Evolutionary conservation across 2,888 invertebrate species (phyloP).

Genomic region (Dolomedes plantarius): DNA sequence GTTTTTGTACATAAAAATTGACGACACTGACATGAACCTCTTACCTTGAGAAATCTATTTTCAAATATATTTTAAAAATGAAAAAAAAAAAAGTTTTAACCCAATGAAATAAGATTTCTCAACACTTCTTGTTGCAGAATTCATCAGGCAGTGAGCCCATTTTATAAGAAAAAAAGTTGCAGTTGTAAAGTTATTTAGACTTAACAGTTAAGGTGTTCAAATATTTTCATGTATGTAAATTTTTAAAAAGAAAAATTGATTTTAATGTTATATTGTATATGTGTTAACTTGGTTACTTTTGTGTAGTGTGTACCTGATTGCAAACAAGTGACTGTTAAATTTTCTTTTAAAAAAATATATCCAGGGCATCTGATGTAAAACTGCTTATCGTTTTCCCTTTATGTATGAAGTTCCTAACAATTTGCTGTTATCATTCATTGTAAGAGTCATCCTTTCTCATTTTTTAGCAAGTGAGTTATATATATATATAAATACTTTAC

Average conservation of each 20-base stretch:
- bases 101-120: conserved; percentile 47
- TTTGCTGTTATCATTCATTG: neutral
- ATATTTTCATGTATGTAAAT: neutral
- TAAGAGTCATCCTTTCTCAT: no score
- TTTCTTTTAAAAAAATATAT: neutral
- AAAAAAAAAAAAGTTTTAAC: neutral
- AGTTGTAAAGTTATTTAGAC: neutral
- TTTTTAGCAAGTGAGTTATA: no score
- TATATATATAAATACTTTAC: no score
- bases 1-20: conserved; percentile 63
- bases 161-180: neutral
- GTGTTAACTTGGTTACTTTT: conserved; percentile 12
- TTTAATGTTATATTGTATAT: conserved; percentile 27
- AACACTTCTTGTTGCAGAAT: conserved; percentile 55
- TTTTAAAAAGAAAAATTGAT: conserved; percentile 10
- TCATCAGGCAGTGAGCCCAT: neutral
- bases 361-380: neutral
- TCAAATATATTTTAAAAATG: conserved; percentile 60
- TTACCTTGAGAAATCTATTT: conserved; percentile 37
- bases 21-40: conserved; percentile 44
- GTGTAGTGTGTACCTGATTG: conserved; percentile 36
- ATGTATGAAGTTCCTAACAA: neutral
- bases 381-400: neutral
- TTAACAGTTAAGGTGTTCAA: neutral
- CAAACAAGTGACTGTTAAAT: neutral